These are phyloP conservation scores for Echinarachnius parma DNA, from an alignment of 53 echinoderm and acorn worm species.

Conservation along the genomic window DNA sequence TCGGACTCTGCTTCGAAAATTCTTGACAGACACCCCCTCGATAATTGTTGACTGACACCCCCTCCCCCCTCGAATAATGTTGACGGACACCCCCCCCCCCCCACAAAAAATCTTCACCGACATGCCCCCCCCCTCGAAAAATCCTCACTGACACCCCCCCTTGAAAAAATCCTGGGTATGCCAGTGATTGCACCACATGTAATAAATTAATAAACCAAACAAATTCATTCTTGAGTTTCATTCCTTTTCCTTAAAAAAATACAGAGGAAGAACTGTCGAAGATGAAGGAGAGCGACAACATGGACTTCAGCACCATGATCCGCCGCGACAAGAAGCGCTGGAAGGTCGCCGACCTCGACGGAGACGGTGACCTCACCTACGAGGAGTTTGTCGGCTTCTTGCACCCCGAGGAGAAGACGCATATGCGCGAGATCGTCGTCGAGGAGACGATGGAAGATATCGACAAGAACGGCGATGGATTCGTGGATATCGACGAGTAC, in stretches of 20 bases:
- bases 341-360: constrained; percentile 53
- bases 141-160: no score
- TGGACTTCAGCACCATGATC: constrained; percentile 72
- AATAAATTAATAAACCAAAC: no score
- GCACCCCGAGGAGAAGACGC: constrained; percentile 65
- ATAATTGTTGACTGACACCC: no score
- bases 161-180: no score
- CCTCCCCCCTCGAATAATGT: no score
- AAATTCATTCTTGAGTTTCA: neutral
- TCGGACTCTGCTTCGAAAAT: no score
- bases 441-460: constrained; percentile 77
- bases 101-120: no score
- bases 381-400: constrained; percentile 72
- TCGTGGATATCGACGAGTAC: constrained; percentile 64
- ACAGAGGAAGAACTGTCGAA: constrained; percentile 66
- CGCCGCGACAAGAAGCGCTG: constrained; percentile 65
- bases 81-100: no score
- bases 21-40: no score
- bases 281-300: constrained; percentile 61
- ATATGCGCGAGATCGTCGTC: constrained; percentile 65
- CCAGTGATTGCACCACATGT: no score
- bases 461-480: constrained; percentile 63
- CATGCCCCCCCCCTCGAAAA: no score
- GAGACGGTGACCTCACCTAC: constrained; percentile 53
- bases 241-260: neutral